Evolutionary conservation across 2,113 vertebrate species (phyloP).

Genomic region (Otolemur garnettii): DNA sequence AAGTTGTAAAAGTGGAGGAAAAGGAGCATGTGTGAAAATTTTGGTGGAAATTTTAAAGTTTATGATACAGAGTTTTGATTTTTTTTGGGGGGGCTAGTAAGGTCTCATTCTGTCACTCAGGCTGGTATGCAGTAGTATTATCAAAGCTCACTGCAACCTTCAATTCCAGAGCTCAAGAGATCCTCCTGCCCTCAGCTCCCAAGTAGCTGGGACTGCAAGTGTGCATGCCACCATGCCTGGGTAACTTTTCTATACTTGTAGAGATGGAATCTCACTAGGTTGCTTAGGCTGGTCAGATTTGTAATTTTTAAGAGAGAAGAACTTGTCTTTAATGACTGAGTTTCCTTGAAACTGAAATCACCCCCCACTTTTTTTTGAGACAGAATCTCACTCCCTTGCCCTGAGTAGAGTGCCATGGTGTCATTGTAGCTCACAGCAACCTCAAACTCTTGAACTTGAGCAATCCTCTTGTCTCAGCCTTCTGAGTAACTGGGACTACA

Average conservation of each 20-base stretch:
- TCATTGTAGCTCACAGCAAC: too few relatives aligned
- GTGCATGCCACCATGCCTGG: not conserved
- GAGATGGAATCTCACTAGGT: not conserved
- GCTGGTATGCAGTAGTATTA: not conserved
- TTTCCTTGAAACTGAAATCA: not conserved
- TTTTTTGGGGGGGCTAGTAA: not conserved
- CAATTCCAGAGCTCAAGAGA: not conserved
- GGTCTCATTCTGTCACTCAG: not conserved
- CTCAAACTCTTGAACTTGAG: too few relatives aligned
- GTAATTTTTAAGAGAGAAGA: conserved; percentile 14
- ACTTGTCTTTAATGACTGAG: not conserved
- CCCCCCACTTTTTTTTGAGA: too few relatives aligned
- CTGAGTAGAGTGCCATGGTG: too few relatives aligned
- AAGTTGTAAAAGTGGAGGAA: not conserved
- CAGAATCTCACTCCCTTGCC: too few relatives aligned
- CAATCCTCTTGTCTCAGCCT: too few relatives aligned
- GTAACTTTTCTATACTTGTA: not conserved
- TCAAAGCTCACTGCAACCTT: not conserved
- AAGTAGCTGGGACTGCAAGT: not conserved
- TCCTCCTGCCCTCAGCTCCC: not conserved
- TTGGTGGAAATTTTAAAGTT: not conserved
- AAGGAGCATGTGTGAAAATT: not conserved
- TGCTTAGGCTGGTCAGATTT: not conserved
- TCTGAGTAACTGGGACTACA: too few relatives aligned
- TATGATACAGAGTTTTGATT: not conserved